Conservation (phyloP, 2,113 vertebrate genomes). For the Cnemophilus loriae region DNA sequence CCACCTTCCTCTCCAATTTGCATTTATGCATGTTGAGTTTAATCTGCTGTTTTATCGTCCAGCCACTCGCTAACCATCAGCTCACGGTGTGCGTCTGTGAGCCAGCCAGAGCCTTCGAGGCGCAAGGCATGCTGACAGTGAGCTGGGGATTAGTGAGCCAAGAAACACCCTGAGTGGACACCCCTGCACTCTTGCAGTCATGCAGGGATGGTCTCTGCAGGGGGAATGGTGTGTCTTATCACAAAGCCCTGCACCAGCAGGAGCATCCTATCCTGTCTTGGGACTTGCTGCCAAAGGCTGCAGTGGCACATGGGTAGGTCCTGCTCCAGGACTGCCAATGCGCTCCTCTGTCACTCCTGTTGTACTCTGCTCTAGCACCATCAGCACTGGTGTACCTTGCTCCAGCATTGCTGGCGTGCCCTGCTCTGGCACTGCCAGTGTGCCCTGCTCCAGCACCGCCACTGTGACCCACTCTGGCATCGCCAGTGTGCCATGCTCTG, state of each 20-base stretch:
- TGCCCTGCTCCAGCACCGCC: background rate
- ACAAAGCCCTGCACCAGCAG: rapidly evolving
- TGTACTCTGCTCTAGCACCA: background rate
- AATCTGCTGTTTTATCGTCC: background rate
- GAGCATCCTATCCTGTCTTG: background rate
- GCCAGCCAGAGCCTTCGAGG: background rate
- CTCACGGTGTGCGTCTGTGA: background rate
- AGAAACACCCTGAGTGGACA: background rate
- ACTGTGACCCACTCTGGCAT: background rate
- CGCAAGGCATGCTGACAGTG: background rate
- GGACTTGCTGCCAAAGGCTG: background rate
- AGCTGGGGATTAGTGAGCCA: background rate
- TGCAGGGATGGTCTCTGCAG: background rate
- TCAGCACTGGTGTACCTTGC: background rate
- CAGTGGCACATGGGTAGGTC: rapidly evolving
- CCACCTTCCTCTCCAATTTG: background rate
- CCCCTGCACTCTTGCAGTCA: background rate
- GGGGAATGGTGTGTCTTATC: background rate
- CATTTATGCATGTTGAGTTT: background rate
- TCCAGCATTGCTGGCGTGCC: background rate
- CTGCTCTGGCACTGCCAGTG: background rate
- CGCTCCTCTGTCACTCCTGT: background rate
- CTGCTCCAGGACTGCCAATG: background rate
- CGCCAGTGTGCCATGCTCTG: background rate
- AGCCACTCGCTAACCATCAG: background rate